phyloP scores from a whole-genome alignment of 2,797 vertebrate genomes.

The Triplophysa yarkandensis region DNA sequence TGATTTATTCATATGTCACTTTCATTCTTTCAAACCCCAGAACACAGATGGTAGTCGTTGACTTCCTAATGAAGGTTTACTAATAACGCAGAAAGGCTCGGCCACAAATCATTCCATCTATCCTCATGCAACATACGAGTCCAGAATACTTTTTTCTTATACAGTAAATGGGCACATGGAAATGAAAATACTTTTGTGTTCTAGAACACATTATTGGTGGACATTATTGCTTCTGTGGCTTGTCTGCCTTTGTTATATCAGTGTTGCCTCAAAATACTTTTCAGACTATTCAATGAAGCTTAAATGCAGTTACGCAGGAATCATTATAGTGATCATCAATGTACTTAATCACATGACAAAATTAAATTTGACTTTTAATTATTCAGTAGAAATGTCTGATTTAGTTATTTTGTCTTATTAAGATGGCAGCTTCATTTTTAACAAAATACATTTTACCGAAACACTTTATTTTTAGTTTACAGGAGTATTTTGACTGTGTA shows the following conservation, averaged over 20 bases:
- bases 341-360: too few relatives aligned
- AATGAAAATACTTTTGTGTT: too few relatives aligned
- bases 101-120: constrained; percentile 44
- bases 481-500: not conserved
- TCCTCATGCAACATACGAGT: constrained; percentile 27
- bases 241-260: too few relatives aligned
- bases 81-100: constrained; percentile 48
- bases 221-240: too few relatives aligned
- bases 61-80: constrained; percentile 56
- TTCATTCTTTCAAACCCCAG: constrained; percentile 8
- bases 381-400: not conserved
- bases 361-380: too few relatives aligned
- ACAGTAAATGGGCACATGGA: not conserved
- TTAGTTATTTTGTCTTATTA: not conserved
- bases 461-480: not conserved
- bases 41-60: constrained; percentile 54
- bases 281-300: not conserved
- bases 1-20: constrained; percentile 55
- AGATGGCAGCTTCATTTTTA: not conserved
- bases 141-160: not conserved
- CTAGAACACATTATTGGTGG: not conserved
- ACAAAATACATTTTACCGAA: not conserved
- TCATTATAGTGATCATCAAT: not conserved
- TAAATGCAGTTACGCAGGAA: not conserved
- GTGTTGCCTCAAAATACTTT: not conserved